Conservation (phyloP, 2,113 vertebrate genomes). For the Phalacrocorax aristotelis region DNA sequence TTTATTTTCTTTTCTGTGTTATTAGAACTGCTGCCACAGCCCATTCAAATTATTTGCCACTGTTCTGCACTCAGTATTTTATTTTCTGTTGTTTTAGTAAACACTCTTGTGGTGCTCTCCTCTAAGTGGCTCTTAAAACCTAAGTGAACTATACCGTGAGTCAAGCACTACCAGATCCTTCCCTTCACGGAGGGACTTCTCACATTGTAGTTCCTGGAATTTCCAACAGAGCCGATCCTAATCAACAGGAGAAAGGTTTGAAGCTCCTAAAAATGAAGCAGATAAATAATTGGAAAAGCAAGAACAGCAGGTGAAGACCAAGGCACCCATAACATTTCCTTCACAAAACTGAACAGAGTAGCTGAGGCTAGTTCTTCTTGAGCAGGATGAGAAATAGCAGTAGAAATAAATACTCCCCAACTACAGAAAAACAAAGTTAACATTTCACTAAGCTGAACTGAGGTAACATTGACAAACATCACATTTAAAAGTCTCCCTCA, state of each 20-base stretch:
- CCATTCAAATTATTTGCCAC: not conserved
- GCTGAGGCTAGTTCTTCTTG: not conserved
- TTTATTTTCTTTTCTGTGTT: not conserved
- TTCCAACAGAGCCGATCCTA: not conserved
- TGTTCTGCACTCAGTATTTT: not conserved
- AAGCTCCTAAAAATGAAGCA: not conserved
- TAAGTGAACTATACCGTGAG: not conserved
- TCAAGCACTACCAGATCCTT: not conserved
- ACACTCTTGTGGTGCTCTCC: not conserved
- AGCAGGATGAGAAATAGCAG: slow-evolving; percentile 31
- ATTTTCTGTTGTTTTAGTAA: not conserved
- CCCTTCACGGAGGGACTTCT: not conserved
- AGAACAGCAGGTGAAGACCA: not conserved
- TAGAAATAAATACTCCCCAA: slow-evolving; percentile 28
- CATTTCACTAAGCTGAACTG: not conserved
- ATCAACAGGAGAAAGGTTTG: slow-evolving; percentile 3
- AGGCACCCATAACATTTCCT: not conserved
- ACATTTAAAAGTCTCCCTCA: slow-evolving; percentile 22
- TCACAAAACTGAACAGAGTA: not conserved
- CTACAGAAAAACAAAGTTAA: slow-evolving; percentile 34
- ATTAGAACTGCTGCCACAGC: not conserved
- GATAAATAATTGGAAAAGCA: slow-evolving; percentile 5
- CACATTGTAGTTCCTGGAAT: not conserved
- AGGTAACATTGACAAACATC: slow-evolving; percentile 30
- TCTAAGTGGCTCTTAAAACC: not conserved